Evolutionary conservation across 2,888 invertebrate species (phyloP).

Genomic region (Caenorhabditis macrosperma): DNA sequence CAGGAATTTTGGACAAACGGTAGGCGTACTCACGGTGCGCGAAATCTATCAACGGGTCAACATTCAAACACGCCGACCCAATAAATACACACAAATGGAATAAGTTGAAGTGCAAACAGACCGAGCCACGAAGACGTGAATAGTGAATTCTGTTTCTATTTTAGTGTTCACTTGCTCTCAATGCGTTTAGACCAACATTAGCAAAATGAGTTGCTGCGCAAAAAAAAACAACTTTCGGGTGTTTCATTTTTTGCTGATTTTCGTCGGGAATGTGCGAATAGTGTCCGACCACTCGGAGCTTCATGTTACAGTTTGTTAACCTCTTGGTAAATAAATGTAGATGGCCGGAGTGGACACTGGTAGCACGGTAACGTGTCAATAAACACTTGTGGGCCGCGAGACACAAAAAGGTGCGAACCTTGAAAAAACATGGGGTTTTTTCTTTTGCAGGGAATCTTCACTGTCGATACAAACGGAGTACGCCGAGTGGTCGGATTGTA

Average conservation of each 20-base stretch:
- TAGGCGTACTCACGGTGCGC: conserved; percentile 57
- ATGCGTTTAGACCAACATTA: conserved; percentile 11
- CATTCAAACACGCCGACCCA: conserved; percentile 14
- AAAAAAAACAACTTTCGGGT: conserved; percentile 40
- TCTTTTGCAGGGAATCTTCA: conserved; percentile 78
- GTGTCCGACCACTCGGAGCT: conserved; percentile 32
- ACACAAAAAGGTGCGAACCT: conserved; percentile 30
- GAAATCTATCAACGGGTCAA: conserved; percentile 47
- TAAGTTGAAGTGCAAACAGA: conserved; percentile 58
- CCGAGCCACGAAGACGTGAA: conserved; percentile 53
- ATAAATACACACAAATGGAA: conserved; percentile 49
- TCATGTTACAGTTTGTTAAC: conserved; percentile 59
- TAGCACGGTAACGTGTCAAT: conserved; percentile 42
- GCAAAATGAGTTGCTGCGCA: background rate
- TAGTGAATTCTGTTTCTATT: conserved; percentile 46
- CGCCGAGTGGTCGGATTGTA: conserved; percentile 78
- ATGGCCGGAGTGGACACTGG: conserved; percentile 46
- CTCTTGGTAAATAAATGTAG: conserved; percentile 51
- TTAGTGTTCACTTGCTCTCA: conserved; percentile 14
- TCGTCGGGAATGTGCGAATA: conserved; percentile 26
- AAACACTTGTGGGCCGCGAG: conserved; percentile 13
- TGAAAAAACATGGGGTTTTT: conserved; percentile 10
- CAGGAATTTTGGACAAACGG: conserved; percentile 49
- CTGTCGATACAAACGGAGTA: conserved; percentile 75
- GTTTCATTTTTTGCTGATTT: conserved; percentile 33